These are phyloP conservation scores for Eupithecia exiguata DNA, from an alignment of 2,888 invertebrate genomes.

Conservation along the genomic window DNA sequence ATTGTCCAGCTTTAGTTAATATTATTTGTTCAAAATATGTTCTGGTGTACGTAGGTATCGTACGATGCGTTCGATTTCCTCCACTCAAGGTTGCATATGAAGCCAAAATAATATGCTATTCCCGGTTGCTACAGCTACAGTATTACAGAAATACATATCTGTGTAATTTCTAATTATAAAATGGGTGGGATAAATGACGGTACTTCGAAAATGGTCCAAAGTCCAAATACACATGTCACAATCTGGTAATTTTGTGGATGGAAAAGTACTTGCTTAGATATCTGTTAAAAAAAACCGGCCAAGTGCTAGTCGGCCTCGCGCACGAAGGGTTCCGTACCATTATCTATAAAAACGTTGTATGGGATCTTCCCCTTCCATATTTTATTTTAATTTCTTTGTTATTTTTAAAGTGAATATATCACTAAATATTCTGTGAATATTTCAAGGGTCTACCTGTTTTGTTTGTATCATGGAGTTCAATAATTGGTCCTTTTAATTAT, in stretches of 20 bases:
- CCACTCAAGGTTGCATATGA: not conserved
- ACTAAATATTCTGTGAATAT: too few relatives aligned
- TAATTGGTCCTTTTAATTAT: not conserved
- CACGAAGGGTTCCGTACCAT: too few relatives aligned
- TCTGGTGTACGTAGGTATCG: not conserved
- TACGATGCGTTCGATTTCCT: not conserved
- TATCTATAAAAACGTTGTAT: too few relatives aligned
- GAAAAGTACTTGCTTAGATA: not conserved
- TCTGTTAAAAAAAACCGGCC: not conserved
- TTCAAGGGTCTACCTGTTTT: too few relatives aligned
- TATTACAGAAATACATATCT: constrained; percentile 1
- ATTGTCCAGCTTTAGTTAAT: too few relatives aligned
- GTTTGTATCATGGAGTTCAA: not conserved
- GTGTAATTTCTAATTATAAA: constrained; percentile 11
- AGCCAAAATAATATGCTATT: constrained; percentile 3
- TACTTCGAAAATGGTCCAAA: not conserved
- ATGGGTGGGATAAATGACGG: constrained; percentile 1
- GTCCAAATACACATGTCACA: not conserved
- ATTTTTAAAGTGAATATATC: too few relatives aligned
- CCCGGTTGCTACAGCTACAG: not conserved
- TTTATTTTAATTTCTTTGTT: too few relatives aligned
- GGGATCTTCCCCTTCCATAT: too few relatives aligned
- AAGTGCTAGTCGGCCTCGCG: too few relatives aligned
- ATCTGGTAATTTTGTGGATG: not conserved
- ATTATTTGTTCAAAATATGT: not conserved